These are phyloP conservation scores for Trachelus iudaicus DNA, from an alignment of 2,888 invertebrate genomes.

Conservation along the genomic window DNA sequence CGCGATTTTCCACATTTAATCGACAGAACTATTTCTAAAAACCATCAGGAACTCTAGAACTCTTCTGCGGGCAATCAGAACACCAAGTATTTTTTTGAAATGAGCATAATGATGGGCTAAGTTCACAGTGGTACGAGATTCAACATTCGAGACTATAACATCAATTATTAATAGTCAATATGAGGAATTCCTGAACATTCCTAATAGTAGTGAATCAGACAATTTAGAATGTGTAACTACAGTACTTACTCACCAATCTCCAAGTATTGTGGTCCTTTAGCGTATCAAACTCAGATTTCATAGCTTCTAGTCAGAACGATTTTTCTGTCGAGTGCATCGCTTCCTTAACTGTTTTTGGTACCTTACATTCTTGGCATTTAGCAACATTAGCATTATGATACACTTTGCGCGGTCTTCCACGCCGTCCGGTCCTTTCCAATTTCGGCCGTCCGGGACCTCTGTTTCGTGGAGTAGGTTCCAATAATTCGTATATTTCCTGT, in stretches of 20 bases:
- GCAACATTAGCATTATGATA: slow-evolving; percentile 8
- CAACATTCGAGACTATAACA: no score
- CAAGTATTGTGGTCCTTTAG: slow-evolving; percentile 31
- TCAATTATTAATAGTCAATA: no score
- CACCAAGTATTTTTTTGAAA: no score
- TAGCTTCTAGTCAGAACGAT: slow-evolving; percentile 27
- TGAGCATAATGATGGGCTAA: no score
- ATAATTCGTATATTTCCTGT: slow-evolving; percentile 11
- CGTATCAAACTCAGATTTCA: slow-evolving; percentile 27
- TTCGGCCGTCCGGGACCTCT: slow-evolving; percentile 31
- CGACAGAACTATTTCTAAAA: no score
- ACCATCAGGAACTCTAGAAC: no score
- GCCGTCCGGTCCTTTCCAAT: slow-evolving; percentile 59
- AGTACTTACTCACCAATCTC: slow-evolving; percentile 24
- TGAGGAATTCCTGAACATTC: no score
- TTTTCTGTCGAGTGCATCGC: slow-evolving; percentile 14
- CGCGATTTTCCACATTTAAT: no score
- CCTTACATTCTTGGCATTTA: not conserved
- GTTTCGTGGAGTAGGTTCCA: slow-evolving; percentile 14
- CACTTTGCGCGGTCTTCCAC: slow-evolving; percentile 44
- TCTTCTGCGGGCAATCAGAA: no score
- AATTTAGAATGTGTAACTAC: no score
- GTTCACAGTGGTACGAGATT: no score
- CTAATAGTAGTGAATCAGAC: no score
- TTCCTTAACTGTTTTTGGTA: slow-evolving; percentile 9